Evolutionary conservation across 2,888 invertebrate genomes (phyloP).

Genomic region (Drosophila infuscata): DNA sequence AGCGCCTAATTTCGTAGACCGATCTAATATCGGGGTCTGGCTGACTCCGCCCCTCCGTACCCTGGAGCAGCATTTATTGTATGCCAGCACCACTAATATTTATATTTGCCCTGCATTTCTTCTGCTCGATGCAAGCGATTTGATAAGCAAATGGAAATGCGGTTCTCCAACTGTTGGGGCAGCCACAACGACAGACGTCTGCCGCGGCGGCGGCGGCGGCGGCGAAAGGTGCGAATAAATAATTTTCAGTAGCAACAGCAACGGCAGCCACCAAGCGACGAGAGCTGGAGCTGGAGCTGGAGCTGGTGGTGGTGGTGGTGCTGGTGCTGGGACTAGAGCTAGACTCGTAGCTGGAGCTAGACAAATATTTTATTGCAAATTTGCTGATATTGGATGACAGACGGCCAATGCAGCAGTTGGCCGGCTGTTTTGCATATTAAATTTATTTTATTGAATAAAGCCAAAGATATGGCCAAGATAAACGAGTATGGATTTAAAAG

Average conservation of each 20-base stretch:
- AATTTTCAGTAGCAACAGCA: slow-evolving; percentile 71
- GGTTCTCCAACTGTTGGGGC: slow-evolving; percentile 16
- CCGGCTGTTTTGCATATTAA: slow-evolving; percentile 75
- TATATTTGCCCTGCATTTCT: slow-evolving; percentile 80
- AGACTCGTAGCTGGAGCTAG: slow-evolving; percentile 56
- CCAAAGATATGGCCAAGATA: slow-evolving; percentile 60
- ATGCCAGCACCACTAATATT: slow-evolving; percentile 60
- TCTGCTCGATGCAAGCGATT: slow-evolving; percentile 66
- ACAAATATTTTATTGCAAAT: slow-evolving; percentile 81
- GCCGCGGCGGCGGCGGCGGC: slow-evolving; percentile 35
- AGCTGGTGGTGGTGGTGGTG: slow-evolving; percentile 24
- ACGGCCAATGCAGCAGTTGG: slow-evolving; percentile 57
- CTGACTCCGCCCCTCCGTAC: slow-evolving; percentile 26
- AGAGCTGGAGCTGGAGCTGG: slow-evolving; percentile 15
- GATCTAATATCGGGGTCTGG: slow-evolving; percentile 45
- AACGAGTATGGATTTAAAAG: slow-evolving; percentile 47
- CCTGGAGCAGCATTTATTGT: slow-evolving; percentile 28
- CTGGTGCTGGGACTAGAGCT: slow-evolving; percentile 19
- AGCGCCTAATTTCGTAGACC: slow-evolving; percentile 69
- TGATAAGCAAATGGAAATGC: slow-evolving; percentile 75
- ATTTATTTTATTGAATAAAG: slow-evolving; percentile 79
- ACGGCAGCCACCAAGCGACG: slow-evolving; percentile 46
- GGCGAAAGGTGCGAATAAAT: slow-evolving; percentile 80
- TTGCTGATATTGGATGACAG: slow-evolving; percentile 77
- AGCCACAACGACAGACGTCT: slow-evolving; percentile 9